Percentiles rank a stretch among this genome's conserved stretches.
Conservation (phyloP, 2,113 vertebrate species). For the Tiliqua scincoides region DNA sequence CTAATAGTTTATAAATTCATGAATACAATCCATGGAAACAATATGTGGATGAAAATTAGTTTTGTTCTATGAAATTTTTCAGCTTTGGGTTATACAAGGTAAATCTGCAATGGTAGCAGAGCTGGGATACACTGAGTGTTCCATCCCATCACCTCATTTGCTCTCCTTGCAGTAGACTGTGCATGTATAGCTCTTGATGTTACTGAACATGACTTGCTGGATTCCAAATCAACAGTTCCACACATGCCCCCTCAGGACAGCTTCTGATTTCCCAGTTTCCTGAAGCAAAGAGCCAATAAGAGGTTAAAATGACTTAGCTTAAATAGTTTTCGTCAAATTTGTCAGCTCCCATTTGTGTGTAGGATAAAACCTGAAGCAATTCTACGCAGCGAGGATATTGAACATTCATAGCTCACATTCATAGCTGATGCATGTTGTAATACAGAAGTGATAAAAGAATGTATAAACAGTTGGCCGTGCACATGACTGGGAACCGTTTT, state of each 20-base stretch:
- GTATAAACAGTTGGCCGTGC: conserved; percentile 31
- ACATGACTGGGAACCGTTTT: conserved; percentile 36
- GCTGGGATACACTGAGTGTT: neutral
- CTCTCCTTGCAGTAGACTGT: conserved; percentile 46
- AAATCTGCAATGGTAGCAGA: neutral
- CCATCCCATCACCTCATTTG: conserved; percentile 35
- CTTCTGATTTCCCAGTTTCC: conserved; percentile 24
- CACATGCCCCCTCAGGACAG: conserved; percentile 36
- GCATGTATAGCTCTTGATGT: conserved; percentile 48
- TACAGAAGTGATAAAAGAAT: conserved; percentile 35
- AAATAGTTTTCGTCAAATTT: conserved; percentile 65
- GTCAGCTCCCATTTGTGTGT: conserved; percentile 52
- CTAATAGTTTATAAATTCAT: conserved; percentile 59
- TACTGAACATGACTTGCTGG: conserved; percentile 30
- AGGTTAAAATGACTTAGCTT: conserved; percentile 63
- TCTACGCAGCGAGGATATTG: conserved; percentile 46
- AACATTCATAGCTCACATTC: conserved; percentile 58
- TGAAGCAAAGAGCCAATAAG: conserved; percentile 40
- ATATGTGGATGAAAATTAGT: conserved; percentile 29
- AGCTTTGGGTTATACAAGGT: conserved; percentile 44
- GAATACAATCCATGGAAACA: conserved; percentile 19
- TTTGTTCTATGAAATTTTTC: conserved; percentile 33
- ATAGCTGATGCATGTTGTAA: conserved; percentile 46
- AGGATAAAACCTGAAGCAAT: conserved; percentile 42
- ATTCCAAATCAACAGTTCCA: conserved; percentile 38